Evolutionary conservation across 1,140 invertebrate species (phyloP), one percentile per base, ranked within the genome.

Genomic region (Arion vulgaris): DNA sequence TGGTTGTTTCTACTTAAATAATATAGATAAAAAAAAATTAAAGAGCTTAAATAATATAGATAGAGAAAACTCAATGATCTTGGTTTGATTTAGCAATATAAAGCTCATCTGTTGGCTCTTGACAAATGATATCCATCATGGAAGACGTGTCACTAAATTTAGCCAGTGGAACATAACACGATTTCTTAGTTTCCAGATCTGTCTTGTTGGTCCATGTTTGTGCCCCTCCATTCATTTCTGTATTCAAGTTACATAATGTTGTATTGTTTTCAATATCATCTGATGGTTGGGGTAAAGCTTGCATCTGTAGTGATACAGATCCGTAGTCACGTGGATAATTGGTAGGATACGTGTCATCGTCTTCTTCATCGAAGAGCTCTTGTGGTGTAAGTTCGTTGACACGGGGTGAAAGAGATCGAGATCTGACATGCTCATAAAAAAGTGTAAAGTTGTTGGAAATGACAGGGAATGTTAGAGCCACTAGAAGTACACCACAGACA

Each of bases 361-460:
- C 72, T 38, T 62, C 76, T 13, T 68, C 57, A 15, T 81, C 80
- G n/a, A 49, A 39, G 0, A 23, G n/a, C 36, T 45, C 49, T 19
- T 74, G 66, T 39, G 41, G 13, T n/a, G 38, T 0, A 49, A 53
- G 5, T 9, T 19, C 28, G 9, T 39, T 71, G 28, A 51, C 38
- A 1, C 81, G 74, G 26, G 84, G 79, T 28, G 83, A 83, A 4
- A 80, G 76, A 17, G 86, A 83, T 36, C 89, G 80, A 36, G 89
- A 90, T 36, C 89, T 82, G 4, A 90, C 90, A 85, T 91, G 90
- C 28, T 87, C 87, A 80, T 91, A 91, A 74, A 90, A 91, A 17
- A 91, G 82, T 17, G 86, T 88, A 74, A 91, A 91, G 82, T 91
- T 91, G 83, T 90, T 91, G 34, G 89, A 90, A 73, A 91, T 89